phyloP scores from a whole-genome alignment of 2,888 invertebrate genomes.

The Ophion obscuratus region DNA sequence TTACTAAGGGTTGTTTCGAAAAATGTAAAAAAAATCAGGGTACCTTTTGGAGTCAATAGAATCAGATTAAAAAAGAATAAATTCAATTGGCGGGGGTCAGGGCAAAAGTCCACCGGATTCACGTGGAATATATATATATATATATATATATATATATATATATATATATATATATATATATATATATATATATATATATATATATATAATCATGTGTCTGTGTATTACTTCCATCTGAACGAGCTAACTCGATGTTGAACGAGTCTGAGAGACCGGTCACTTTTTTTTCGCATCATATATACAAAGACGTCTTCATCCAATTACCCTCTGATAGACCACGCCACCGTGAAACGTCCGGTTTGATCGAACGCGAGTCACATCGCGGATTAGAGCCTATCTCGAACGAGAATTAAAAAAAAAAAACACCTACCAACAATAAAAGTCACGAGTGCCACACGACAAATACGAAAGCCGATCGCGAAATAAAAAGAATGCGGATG shows the following conservation, averaged over 20 bases:
- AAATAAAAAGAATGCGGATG: background rate
- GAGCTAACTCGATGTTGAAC: background rate
- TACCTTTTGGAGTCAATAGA: too few relatives aligned
- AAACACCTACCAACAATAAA: background rate
- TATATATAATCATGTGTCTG: background rate
- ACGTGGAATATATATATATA: too few relatives aligned
- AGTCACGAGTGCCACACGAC: background rate
- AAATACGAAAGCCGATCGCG: background rate
- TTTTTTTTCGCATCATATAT: conserved; percentile 50
- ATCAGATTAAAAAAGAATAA: too few relatives aligned
- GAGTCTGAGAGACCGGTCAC: conserved; percentile 60
- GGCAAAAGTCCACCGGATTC: too few relatives aligned
- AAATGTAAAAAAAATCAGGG: too few relatives aligned
- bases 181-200: background rate
- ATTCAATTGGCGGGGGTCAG: too few relatives aligned
- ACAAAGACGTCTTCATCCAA: conserved; percentile 75
- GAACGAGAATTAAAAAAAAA: background rate
- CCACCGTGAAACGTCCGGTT: conserved; percentile 71
- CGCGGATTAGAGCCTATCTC: conserved; percentile 20
- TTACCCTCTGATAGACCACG: conserved; percentile 69
- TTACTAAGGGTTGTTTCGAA: too few relatives aligned
- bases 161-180: too few relatives aligned
- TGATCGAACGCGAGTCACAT: conserved; percentile 70
- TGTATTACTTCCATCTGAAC: background rate
- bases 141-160: too few relatives aligned